Conservation (phyloP, 2,797 vertebrate species). For the Dryobates pubescens region DNA sequence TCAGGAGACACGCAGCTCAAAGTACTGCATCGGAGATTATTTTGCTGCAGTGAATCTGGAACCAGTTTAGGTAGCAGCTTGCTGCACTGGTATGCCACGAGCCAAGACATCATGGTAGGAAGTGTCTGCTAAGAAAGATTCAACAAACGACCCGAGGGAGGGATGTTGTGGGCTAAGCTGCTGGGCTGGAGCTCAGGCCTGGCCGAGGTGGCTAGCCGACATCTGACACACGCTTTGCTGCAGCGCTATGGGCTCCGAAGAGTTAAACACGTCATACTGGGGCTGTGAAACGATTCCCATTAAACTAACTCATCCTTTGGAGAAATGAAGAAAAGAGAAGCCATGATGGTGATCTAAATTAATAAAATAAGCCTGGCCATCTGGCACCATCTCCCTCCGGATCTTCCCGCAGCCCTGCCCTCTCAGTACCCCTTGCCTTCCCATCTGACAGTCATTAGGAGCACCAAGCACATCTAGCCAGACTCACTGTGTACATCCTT, state of each 20-base stretch:
- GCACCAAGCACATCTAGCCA: not conserved
- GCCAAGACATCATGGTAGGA: not conserved
- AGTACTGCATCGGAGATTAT: fast-evolving
- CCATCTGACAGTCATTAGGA: constrained; percentile 52
- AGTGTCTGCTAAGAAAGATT: not conserved
- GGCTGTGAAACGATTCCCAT: constrained; percentile 1
- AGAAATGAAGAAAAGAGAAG: constrained; percentile 34
- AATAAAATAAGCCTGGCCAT: constrained; percentile 69
- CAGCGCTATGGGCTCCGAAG: fast-evolving
- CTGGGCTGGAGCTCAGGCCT: not conserved
- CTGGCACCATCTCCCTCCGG: constrained; percentile 62
- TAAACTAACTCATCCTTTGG: constrained; percentile 24
- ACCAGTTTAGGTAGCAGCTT: not conserved
- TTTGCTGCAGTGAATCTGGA: not conserved
- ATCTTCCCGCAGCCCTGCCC: constrained; percentile 21
- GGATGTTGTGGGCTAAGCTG: not conserved
- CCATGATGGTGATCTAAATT: constrained; percentile 47
- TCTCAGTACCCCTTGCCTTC: not conserved
- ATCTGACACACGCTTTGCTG: fast-evolving
- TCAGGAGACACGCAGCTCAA: not conserved
- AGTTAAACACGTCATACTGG: not conserved
- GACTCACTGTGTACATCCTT: not conserved
- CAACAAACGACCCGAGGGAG: not conserved
- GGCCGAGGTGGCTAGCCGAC: fast-evolving
- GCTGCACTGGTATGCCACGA: not conserved